A percentile compares a stretch with the other conserved stretches of the same genome.
Conservation (phyloP, 2,113 vertebrate species). For the Scalopus aquaticus region DNA sequence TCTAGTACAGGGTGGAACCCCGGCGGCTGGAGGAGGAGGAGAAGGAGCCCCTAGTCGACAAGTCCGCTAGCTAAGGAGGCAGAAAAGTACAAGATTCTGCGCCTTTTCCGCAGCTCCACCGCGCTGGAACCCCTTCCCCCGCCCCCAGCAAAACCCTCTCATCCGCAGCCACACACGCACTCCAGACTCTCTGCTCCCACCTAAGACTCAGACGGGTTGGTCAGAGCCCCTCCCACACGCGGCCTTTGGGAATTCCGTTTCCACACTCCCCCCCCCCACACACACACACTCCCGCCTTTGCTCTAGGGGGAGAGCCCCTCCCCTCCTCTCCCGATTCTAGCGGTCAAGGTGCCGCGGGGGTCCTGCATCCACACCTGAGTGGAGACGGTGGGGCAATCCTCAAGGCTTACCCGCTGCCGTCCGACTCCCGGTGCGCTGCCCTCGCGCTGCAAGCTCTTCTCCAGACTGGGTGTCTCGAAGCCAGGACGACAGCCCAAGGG, state of each 20-base stretch:
- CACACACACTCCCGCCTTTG: not conserved
- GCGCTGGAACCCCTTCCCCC: not conserved
- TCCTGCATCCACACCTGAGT: no score
- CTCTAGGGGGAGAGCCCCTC: not conserved
- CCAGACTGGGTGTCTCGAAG: not conserved
- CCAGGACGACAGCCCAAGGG: not conserved
- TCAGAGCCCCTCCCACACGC: not conserved
- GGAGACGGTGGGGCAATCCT: not conserved
- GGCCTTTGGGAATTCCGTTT: not conserved
- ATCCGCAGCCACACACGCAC: not conserved
- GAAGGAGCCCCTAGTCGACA: no score
- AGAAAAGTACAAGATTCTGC: not conserved
- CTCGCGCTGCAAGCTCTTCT: not conserved
- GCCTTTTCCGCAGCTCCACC: not conserved
- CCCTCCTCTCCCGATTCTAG: not conserved
- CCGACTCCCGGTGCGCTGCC: not conserved
- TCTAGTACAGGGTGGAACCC: not conserved
- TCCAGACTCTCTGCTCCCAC: not conserved
- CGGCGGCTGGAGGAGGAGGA: not conserved
- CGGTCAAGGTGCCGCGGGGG: no score
- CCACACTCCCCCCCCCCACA: not conserved
- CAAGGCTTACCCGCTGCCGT: slow-evolving; percentile 54
- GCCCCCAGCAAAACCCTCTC: not conserved
- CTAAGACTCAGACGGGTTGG: not conserved
- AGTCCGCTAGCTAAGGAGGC: not conserved